Evolutionary conservation across 2,113 vertebrate genomes (phyloP), one percentile per base, ranked within the genome.

Genomic region (Anoura caudifer): DNA sequence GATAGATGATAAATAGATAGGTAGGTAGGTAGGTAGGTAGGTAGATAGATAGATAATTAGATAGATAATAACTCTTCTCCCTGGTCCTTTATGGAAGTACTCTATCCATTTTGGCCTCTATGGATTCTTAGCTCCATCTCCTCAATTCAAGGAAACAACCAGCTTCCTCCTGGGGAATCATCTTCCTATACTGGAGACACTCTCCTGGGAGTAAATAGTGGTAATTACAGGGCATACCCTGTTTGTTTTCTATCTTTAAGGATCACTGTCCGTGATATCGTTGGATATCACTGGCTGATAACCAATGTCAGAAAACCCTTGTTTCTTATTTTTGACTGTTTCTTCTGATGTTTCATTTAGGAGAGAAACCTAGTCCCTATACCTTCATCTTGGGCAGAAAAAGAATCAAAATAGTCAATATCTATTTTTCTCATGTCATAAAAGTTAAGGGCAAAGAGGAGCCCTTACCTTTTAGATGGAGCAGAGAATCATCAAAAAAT

Each of bases 161-260:
- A 4, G 19, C 3, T 20, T 67, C 2, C 26, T 56, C 45, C 41
- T 19, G 0, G 24, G 36, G 24, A 4, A 10, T 5, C 2, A 7
- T 16, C 8, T 36, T 33, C 20, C n/a, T 69, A 0, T 4, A 0
- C 16, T 31, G 6, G 13, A 19, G 31, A 38, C 26, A 10, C 31
- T 45, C 47, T 20, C 13, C 45, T 12, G 38, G 33, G 28, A 77
- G 45, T 19, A 69, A 26, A 13, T 14, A 22, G 12, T 0, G 4
- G 47, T 28, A 33, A 14, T 9, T 9, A 17, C 13, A 15, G 2
- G 33, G 7, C 3, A 2, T 28, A 26, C 1, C 9, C 14, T 24
- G 3, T 54, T 19, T 19, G 28, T 13, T 59, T 59, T 41, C 61
- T 33, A 3, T 54, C 70, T 73, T 20, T 50, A 2, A 41, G 43